Conservation (phyloP, 1,140 invertebrate species). For the Drosophila ohnishii region DNA sequence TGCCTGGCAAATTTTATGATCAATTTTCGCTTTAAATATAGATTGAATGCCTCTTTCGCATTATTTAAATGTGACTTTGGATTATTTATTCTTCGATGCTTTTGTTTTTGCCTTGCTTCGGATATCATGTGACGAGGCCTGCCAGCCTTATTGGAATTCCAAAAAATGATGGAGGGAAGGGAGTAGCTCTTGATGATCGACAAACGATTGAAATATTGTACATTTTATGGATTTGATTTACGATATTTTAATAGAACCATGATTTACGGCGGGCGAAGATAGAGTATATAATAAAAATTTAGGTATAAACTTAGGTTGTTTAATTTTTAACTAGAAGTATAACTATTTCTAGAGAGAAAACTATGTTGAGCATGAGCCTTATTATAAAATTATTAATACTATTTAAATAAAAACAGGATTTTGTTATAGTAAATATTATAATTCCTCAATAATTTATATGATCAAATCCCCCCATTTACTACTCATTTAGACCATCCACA, state of each 20-base stretch:
- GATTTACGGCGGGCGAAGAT: slow-evolving; percentile 20
- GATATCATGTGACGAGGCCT: slow-evolving; percentile 43
- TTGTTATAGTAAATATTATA: background rate
- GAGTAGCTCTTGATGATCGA: slow-evolving; percentile 25
- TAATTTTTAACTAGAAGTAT: background rate
- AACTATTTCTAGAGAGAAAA: rapidly evolving
- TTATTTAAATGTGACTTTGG: slow-evolving; percentile 44
- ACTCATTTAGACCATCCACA: slow-evolving; percentile 8
- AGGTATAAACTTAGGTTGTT: too few relatives aligned
- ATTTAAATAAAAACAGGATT: too few relatives aligned
- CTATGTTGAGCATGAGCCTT: background rate
- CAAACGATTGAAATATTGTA: slow-evolving; percentile 18
- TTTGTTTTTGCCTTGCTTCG: slow-evolving; percentile 39
- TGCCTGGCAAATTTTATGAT: slow-evolving; percentile 73
- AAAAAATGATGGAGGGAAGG: slow-evolving; percentile 3
- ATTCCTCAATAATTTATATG: background rate
- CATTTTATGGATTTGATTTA: slow-evolving; percentile 42
- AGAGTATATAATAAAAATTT: too few relatives aligned
- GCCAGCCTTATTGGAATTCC: slow-evolving; percentile 27
- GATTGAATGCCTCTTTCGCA: slow-evolving; percentile 37
- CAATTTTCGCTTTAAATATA: slow-evolving; percentile 72
- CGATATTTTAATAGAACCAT: slow-evolving; percentile 39
- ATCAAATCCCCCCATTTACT: background rate
- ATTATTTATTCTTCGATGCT: slow-evolving; percentile 28
- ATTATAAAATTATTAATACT: background rate